phyloP scores from a whole-genome alignment of 92 coral and sea anemone genomes.

The Porites evermanni region DNA sequence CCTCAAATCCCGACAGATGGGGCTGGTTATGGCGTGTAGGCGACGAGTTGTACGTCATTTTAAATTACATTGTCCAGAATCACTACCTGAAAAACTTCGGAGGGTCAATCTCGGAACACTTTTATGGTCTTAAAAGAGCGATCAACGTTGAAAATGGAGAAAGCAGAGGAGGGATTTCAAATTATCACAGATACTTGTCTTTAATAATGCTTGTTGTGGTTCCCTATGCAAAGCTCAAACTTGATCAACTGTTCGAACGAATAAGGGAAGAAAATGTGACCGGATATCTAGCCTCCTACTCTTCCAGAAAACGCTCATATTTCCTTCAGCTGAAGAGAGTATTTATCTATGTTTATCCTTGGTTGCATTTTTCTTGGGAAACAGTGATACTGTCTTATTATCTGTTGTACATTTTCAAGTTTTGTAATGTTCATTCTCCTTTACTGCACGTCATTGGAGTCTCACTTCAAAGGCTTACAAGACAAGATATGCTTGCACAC shows the following conservation, averaged over 20 bases:
- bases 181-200: conserved; percentile 66
- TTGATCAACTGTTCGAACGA: conserved; percentile 79
- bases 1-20: conserved; percentile 82
- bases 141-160: conserved; percentile 3
- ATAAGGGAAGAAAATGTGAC: conserved; percentile 67
- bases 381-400: conserved; percentile 74
- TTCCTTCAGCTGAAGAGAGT: conserved; percentile 67
- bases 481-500: conserved; percentile 78
- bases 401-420: conserved; percentile 73
- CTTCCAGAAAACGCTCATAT: conserved; percentile 63
- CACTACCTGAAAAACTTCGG: conserved; percentile 79
- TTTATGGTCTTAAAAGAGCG: conserved; percentile 81
- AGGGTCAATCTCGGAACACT: conserved; percentile 96
- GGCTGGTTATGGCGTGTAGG: conserved; percentile 86
- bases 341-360: conserved; percentile 84
- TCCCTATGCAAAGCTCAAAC: conserved; percentile 85
- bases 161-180: conserved; percentile 17
- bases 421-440: conserved; percentile 83
- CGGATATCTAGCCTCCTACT: conserved; percentile 41
- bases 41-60: conserved; percentile 78
- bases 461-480: conserved; percentile 71
- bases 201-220: conserved; percentile 70
- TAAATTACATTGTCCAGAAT: conserved; percentile 83
- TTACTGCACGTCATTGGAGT: conserved; percentile 78
- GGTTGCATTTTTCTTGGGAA: conserved; percentile 86